These are phyloP conservation scores for Antigone vipio DNA, from an alignment of 2,113 vertebrate genomes.

Conservation along the genomic window DNA sequence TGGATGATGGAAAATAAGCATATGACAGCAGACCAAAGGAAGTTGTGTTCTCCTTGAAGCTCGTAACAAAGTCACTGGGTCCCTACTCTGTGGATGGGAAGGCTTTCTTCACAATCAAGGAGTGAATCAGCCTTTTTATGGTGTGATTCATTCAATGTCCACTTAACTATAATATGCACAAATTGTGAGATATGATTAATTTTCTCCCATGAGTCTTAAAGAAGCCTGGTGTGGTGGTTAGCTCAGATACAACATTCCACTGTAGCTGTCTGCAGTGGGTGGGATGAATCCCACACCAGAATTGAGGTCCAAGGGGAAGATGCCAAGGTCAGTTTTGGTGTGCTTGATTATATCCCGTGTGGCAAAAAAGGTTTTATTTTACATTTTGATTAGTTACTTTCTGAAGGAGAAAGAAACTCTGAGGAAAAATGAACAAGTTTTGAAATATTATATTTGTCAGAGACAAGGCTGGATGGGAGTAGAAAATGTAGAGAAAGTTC, in stretches of 20 bases:
- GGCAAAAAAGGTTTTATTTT: not conserved
- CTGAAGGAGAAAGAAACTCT: not conserved
- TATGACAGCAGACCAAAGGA: not conserved
- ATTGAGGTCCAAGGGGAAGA: not conserved
- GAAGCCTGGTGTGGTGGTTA: not conserved
- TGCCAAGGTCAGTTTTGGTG: not conserved
- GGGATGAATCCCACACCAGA: not conserved
- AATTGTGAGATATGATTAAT: not conserved
- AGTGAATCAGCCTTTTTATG: not conserved
- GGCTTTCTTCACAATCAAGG: not conserved
- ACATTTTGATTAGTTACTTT: not conserved
- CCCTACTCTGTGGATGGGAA: not conserved
- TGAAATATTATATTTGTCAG: not conserved
- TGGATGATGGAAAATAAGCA: not conserved
- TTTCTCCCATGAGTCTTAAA: not conserved
- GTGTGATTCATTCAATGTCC: not conserved
- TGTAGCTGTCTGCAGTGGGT: not conserved
- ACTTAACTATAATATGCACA: not conserved
- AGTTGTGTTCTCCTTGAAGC: not conserved
- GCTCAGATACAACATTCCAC: not conserved
- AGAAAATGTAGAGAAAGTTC: not conserved
- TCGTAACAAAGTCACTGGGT: not conserved
- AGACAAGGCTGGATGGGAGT: not conserved
- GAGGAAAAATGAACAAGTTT: not conserved
- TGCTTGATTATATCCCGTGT: not conserved